Conservation (phyloP, 64 coral and sea anemone genomes). For the Dendronephthya gigantea region DNA sequence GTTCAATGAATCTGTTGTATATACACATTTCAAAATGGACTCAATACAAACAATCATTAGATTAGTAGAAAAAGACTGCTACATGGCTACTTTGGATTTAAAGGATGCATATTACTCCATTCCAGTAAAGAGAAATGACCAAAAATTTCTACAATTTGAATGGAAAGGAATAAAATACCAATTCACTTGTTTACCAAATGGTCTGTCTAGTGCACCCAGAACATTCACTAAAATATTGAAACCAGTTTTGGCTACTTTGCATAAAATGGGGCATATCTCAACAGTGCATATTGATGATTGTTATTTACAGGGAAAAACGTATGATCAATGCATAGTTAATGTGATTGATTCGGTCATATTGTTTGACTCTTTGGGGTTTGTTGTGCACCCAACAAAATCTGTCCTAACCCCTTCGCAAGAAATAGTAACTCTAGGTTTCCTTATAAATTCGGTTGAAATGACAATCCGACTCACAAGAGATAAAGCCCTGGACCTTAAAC, state of each 20-base stretch:
- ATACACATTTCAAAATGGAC: constrained; percentile 26
- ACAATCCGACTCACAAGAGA: constrained; percentile 9
- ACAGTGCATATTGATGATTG: constrained; percentile 19
- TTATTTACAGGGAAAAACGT: constrained; percentile 1
- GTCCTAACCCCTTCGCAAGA: constrained; percentile 27
- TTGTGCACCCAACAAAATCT: constrained; percentile 45
- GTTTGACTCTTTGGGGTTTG: not conserved
- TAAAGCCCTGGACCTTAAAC: not conserved
- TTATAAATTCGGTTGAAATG: constrained; percentile 31
- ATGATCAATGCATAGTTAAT: constrained; percentile 26
- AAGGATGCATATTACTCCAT: constrained; percentile 20
- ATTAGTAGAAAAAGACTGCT: constrained; percentile 14
- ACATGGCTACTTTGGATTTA: constrained; percentile 19
- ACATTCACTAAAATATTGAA: constrained; percentile 22
- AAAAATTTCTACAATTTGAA: constrained; percentile 37
- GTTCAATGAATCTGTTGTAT: not conserved
- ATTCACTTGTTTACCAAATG: constrained; percentile 28
- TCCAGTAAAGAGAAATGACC: not conserved
- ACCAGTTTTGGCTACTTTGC: not conserved
- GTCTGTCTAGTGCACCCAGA: not conserved
- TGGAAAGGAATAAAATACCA: not conserved
- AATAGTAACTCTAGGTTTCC: constrained; percentile 45
- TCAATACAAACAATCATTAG: constrained; percentile 7
- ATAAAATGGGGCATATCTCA: constrained; percentile 33
- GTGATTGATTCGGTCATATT: constrained; percentile 34